Base-by-base conservation (phyloP, 2,113 vertebrate genomes). In the Solea solea region DNA sequence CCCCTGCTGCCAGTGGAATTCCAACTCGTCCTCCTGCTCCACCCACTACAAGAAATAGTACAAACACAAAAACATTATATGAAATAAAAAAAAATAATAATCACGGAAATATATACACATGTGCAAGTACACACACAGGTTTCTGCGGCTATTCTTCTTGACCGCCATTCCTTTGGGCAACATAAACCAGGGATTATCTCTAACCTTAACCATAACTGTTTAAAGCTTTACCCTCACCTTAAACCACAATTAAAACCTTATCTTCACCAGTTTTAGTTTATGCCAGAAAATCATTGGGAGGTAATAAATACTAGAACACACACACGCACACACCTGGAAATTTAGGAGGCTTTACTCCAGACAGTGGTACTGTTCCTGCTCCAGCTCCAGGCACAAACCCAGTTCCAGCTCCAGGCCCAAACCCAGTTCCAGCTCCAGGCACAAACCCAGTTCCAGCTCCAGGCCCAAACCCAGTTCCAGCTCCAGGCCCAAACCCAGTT, bases 301-400 rank as follows among this genome's bases (percentile, higher is more conserved):
- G 34, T 34, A 6, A 34, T 48, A 13, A 48, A 48, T 9, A 66
- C 5, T 13, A 69, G 1, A 68, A 40, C 15, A 51, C 14, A 64
- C 59, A 69, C 14, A 71, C 5, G 28, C 28, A 72, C 69, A 59
- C 16, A 92, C 92, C 88, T 73, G 91, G 88, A 67, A 86, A 81
- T 78, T 90, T 93, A 42, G 91, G 69, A 45, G 93, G 92, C 34
- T 91, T 93, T 10, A 81, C 89, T 68, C 88, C 92, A 69, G 93
- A 91, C 28, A 86, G 80, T 5, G 45, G 45, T 48, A 10, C 45
- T 48, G 45, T 48, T 48, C 45, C 45, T 13, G 45, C 12, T 54
- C 52, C 52, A 28, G 28, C 10, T 28, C 52, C 52, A 28, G 11
- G 12, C 15, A 8, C 48, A 4, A 15, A 3, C 7, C 49, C 49